A percentile compares a stretch with the other conserved stretches of the same genome.
Conservation (phyloP, 2,797 vertebrate genomes). For the Oophaga sylvatica region DNA sequence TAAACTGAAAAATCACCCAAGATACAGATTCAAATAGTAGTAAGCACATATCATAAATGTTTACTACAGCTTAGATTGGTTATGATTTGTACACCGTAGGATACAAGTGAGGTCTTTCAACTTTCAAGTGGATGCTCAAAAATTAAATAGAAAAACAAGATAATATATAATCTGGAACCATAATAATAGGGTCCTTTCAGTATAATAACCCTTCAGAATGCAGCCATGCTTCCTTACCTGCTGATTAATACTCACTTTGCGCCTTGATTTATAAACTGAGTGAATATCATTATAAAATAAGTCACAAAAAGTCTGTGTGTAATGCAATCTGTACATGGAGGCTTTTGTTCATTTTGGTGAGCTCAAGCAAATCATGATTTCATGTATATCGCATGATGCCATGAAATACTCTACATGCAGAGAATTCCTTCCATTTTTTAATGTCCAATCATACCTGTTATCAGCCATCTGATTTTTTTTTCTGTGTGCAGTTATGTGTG, state of each 20-base stretch:
- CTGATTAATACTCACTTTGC: slow-evolving; percentile 70
- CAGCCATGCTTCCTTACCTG: slow-evolving; percentile 7
- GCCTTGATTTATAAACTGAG: slow-evolving; percentile 73
- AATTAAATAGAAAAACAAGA: background rate
- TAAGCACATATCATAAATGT: background rate
- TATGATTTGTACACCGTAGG: background rate
- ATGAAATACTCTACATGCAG: slow-evolving; percentile 75
- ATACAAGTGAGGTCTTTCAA: background rate
- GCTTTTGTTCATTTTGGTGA: slow-evolving; percentile 82
- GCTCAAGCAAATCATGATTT: slow-evolving; percentile 90
- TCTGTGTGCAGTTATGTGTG: slow-evolving; percentile 74
- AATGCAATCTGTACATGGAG: slow-evolving; percentile 91
- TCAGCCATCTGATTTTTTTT: slow-evolving; percentile 73
- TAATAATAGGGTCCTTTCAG: no score
- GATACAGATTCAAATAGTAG: background rate
- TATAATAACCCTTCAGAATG: background rate
- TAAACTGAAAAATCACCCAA: background rate
- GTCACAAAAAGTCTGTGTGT: slow-evolving; percentile 86
- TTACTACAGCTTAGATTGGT: background rate
- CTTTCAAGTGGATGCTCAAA: background rate
- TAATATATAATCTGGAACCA: slow-evolving; percentile 17
- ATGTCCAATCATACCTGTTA: slow-evolving; percentile 75
- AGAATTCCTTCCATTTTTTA: slow-evolving; percentile 72
- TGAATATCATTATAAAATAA: slow-evolving; percentile 99
- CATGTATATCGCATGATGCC: slow-evolving; percentile 91